These are phyloP conservation scores for Drosophila burlai DNA, from an alignment of 1,140 invertebrate species.

Conservation along the genomic window DNA sequence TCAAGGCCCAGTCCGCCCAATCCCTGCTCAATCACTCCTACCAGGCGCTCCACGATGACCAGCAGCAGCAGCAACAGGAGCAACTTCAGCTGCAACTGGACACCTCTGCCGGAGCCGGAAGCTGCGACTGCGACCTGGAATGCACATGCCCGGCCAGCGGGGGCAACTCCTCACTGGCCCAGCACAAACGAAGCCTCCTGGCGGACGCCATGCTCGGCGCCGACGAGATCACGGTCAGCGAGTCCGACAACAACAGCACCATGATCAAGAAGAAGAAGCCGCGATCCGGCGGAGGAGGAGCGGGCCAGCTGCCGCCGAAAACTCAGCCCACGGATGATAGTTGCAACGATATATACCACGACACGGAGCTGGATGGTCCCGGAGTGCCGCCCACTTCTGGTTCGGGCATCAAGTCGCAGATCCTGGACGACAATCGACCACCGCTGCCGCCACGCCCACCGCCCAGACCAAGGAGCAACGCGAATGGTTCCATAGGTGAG, in stretches of 20 bases:
- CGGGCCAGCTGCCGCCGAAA: slow-evolving; percentile 53
- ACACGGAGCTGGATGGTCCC: slow-evolving; percentile 68
- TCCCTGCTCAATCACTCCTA: slow-evolving; percentile 81
- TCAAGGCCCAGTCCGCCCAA: slow-evolving; percentile 73
- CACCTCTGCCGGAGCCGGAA: slow-evolving; percentile 45
- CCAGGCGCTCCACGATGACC: slow-evolving; percentile 71
- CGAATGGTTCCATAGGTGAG: slow-evolving; percentile 74
- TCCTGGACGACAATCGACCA: slow-evolving; percentile 76
- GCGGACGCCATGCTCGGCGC: slow-evolving; percentile 79
- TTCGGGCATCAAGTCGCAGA: slow-evolving; percentile 50
- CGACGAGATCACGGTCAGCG: slow-evolving; percentile 82
- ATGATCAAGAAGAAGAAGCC: slow-evolving; percentile 79
- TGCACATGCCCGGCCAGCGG: slow-evolving; percentile 62
- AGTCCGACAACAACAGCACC: slow-evolving; percentile 83
- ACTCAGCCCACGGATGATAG: slow-evolving; percentile 50
- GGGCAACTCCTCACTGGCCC: slow-evolving; percentile 36
- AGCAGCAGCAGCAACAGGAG: slow-evolving; percentile 40
- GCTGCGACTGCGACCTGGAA: slow-evolving; percentile 78
- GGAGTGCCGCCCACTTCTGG: slow-evolving; percentile 32
- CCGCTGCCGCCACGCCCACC: slow-evolving; percentile 81
- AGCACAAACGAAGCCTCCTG: slow-evolving; percentile 69
- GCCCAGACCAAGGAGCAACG: slow-evolving; percentile 67
- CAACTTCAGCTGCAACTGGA: slow-evolving; percentile 60
- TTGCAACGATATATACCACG: slow-evolving; percentile 73
- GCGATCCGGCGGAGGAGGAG: slow-evolving; percentile 26